These are phyloP conservation scores for Cataglyphis albicans DNA, from an alignment of 2,888 invertebrate species.

Conservation along the genomic window DNA sequence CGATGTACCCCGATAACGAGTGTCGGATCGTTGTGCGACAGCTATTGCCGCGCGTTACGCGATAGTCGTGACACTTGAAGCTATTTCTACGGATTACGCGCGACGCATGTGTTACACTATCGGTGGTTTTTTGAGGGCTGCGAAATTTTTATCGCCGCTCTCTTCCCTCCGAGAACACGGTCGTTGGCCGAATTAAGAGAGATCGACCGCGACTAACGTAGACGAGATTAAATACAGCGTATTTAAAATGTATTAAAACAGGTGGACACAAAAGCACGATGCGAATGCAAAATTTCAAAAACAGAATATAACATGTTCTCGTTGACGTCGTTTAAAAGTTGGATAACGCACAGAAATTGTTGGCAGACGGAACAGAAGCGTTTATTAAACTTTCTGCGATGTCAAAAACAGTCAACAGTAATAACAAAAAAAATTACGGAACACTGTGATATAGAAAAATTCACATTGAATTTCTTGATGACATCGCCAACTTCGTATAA, in stretches of 20 bases:
- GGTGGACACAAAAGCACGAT: not conserved
- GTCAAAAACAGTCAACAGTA: constrained; percentile 23
- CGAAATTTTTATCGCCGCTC: constrained; percentile 44
- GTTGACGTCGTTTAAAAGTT: constrained; percentile 51
- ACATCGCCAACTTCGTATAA: not conserved
- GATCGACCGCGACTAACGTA: constrained; percentile 23
- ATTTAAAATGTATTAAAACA: constrained; percentile 17
- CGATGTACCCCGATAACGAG: constrained; percentile 68
- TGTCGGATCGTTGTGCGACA: constrained; percentile 47
- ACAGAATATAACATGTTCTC: constrained; percentile 34
- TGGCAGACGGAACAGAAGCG: constrained; percentile 29
- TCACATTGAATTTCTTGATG: not conserved
- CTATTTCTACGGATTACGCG: constrained; percentile 46
- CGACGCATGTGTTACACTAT: constrained; percentile 11
- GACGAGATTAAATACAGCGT: constrained; percentile 19
- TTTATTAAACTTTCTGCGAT: constrained; percentile 47
- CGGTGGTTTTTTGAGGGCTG: constrained; percentile 12
- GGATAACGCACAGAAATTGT: constrained; percentile 36
- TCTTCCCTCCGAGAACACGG: not conserved
- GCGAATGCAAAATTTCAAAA: constrained; percentile 32
- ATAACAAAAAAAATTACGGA: not conserved
- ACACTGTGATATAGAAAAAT: not conserved
- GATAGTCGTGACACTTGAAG: constrained; percentile 49
- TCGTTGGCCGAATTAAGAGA: not conserved
- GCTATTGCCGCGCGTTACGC: constrained; percentile 49